Base-by-base conservation (phyloP, 1,140 invertebrate species). In the Orussus abietinus region DNA sequence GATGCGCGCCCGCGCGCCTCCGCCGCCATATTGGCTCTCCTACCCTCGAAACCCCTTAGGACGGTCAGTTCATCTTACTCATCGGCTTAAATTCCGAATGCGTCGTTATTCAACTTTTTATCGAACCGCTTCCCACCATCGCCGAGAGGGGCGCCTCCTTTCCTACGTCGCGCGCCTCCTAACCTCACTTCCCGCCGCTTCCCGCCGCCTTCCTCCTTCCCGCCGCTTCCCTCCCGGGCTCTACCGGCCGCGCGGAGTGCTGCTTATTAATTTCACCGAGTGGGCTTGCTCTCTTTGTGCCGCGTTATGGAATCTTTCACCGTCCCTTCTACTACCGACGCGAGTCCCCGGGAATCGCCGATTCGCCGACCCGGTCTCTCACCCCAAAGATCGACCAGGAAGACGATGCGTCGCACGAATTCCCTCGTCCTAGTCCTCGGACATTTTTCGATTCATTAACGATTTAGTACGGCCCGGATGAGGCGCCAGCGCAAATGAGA, bases 61-160 rank as follows among this genome's bases (percentile, higher is more conserved):
- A n/a, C 37, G 39, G 36, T 51, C 49, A 43, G 49, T 51, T 47
- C 51, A 57, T 59, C 51, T 53, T 55, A 58, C 53, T 59, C 56
- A 57, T 53, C 53, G 49, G 48, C 54, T 59, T 52, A 55, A 66
- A 64, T 69, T 66, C 58, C 60, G 48, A 65, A 63, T 64, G 49
- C 55, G 42, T 60, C 47, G 53, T 64, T 62, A 60, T 58, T 66
- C 53, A 57, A 64, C 51, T 62, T 53, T 57, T 56, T 61, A 48
- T 57, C 39, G 40, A 47, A 12, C 7, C 40, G 34, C 41, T 17
- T 32, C 22, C 10, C 4, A n/a, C n/a, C n/a, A n/a, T n/a, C n/a
- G n/a, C n/a, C n/a, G n/a, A n/a, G n/a, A n/a, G n/a, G n/a, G n/a
- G n/a, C n/a, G n/a, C n/a, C n/a, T n/a, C n/a, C n/a, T n/a, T n/a